Evolutionary conservation across 2,113 vertebrate genomes (phyloP).

Genomic region (Myotis davidii): DNA sequence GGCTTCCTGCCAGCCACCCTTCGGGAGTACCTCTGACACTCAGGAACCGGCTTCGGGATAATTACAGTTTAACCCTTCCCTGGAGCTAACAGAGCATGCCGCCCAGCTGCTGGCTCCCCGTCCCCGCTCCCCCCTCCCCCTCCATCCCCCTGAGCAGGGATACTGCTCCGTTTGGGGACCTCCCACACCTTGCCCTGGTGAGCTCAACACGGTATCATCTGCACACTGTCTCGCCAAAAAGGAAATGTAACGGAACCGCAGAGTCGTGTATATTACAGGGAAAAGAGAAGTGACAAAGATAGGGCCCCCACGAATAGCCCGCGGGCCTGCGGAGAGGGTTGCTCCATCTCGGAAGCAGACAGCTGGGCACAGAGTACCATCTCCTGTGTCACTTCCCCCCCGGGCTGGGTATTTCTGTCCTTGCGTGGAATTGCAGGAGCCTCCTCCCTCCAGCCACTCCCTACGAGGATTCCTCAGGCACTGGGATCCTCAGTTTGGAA

Average conservation of each 20-base stretch:
- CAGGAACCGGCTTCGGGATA: neutral
- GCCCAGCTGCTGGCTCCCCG: neutral
- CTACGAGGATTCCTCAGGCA: neutral
- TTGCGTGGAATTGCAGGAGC: neutral
- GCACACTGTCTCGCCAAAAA: neutral
- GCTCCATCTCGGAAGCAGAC: neutral
- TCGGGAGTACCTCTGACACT: neutral
- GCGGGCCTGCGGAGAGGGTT: neutral
- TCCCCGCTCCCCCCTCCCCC: accelerated
- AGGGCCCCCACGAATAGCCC: neutral
- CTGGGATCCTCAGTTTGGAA: neutral
- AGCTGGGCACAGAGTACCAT: neutral
- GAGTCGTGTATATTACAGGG: neutral
- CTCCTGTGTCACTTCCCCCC: neutral
- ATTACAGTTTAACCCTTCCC: neutral
- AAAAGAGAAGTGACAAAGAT: conserved; percentile 61
- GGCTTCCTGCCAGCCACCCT: neutral
- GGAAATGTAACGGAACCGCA: conserved; percentile 23
- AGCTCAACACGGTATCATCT: neutral
- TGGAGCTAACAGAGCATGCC: neutral
- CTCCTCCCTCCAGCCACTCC: neutral
- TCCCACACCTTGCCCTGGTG: neutral
- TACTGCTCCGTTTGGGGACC: neutral
- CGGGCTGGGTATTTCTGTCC: neutral
- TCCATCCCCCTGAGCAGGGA: neutral